Conservation (phyloP, 2,888 invertebrate genomes). For the Rhagonycha fulva region DNA sequence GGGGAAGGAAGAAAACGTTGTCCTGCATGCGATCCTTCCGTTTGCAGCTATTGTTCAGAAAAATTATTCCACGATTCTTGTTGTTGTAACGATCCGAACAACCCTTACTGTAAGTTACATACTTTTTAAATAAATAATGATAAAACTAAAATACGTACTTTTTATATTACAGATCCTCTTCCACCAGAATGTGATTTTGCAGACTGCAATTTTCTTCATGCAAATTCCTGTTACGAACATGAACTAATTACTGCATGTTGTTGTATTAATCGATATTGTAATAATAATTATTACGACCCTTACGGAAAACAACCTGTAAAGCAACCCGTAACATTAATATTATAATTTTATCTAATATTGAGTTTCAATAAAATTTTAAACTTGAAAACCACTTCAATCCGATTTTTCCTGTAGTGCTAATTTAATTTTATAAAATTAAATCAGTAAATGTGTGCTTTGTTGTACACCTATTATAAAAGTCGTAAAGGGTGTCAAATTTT, state of each 20-base stretch:
- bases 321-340: not conserved
- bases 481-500: not conserved
- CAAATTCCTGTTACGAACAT: slow-evolving; percentile 75
- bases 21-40: slow-evolving; percentile 77
- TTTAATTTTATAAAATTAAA: not conserved
- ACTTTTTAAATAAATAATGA: not conserved
- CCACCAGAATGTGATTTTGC: slow-evolving; percentile 67
- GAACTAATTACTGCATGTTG: slow-evolving; percentile 74
- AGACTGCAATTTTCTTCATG: slow-evolving; percentile 74
- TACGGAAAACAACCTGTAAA: not conserved
- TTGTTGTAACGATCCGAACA: slow-evolving; percentile 65
- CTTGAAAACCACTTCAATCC: not conserved
- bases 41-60: slow-evolving; percentile 75
- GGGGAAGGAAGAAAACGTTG: slow-evolving; percentile 53
- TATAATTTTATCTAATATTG: not conserved
- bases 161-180: slow-evolving; percentile 55
- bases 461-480: not conserved
- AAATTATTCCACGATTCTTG: slow-evolving; percentile 78
- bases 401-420: not conserved
- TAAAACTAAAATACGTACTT: not conserved
- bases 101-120: slow-evolving; percentile 53
- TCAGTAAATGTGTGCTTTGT: not conserved
- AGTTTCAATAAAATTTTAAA: too few relatives aligned
- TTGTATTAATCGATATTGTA: slow-evolving; percentile 54
- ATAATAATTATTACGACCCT: not conserved